Conservation (phyloP, 2,797 vertebrate species). For the Balearica regulorum region DNA sequence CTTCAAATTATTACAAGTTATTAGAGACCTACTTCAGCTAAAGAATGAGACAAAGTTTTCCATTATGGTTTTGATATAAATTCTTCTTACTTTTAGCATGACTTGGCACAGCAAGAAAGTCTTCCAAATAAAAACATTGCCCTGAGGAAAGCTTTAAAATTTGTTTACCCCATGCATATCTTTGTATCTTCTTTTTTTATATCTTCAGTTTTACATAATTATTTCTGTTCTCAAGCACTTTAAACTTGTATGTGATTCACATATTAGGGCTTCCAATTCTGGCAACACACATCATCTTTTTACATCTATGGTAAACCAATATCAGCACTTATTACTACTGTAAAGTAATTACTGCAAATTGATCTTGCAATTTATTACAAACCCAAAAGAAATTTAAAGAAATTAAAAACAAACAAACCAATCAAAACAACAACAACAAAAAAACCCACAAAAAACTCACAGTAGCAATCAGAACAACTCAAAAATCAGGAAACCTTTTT, state of each 20-base stretch:
- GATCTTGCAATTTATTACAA: not conserved
- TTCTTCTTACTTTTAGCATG: not conserved
- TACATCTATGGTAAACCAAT: not conserved
- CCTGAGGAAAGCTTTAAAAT: not conserved
- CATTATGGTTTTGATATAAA: not conserved
- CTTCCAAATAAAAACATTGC: not conserved
- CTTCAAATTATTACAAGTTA: not conserved
- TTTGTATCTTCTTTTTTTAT: not conserved
- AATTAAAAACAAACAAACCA: not conserved
- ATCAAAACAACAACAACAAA: too few relatives aligned
- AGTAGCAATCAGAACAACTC: not conserved
- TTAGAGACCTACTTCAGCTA: not conserved
- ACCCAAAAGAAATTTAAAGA: not conserved
- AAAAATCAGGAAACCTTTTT: not conserved
- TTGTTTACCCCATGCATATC: not conserved
- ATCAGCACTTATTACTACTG: not conserved
- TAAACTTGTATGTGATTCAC: not conserved
- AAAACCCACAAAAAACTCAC: fast-evolving
- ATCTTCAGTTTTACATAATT: not conserved
- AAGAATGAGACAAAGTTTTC: not conserved
- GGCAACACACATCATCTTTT: not conserved
- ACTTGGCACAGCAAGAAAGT: not conserved
- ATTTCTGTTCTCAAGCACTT: not conserved
- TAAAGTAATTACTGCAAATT: not conserved
- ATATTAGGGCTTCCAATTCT: not conserved